phyloP scores from a whole-genome alignment of 2,888 invertebrate species.

The Phasia obesa region DNA sequence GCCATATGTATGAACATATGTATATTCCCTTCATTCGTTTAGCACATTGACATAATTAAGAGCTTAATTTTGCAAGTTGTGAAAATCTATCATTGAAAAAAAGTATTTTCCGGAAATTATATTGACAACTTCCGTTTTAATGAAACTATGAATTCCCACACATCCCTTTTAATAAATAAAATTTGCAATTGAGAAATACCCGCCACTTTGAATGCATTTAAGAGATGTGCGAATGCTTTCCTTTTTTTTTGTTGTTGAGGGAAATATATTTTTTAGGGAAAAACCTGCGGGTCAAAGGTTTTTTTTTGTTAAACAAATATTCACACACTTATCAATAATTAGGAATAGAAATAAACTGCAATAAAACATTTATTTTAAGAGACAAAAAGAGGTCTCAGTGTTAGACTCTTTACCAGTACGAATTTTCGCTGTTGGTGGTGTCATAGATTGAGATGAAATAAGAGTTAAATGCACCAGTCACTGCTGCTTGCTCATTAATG shows the following conservation, averaged over 20 bases:
- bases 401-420: background rate
- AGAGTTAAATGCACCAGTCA: slow-evolving; percentile 17
- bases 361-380: no score
- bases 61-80: slow-evolving; percentile 44
- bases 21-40: slow-evolving; percentile 10
- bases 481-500: slow-evolving; percentile 17
- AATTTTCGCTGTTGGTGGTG: slow-evolving; percentile 47
- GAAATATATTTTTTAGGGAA: slow-evolving; percentile 35
- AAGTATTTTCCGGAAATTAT: slow-evolving; percentile 33
- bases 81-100: slow-evolving; percentile 23
- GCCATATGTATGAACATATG: background rate
- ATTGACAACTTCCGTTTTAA: slow-evolving; percentile 45
- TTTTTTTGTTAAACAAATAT: slow-evolving; percentile 5
- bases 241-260: slow-evolving; percentile 13
- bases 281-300: slow-evolving; percentile 68
- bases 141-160: background rate
- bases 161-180: background rate
- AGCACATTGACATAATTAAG: background rate
- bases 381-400: no score
- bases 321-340: slow-evolving; percentile 34
- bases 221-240: slow-evolving; percentile 52
- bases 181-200: slow-evolving; percentile 25
- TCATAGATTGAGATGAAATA: background rate
- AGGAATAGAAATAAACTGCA: slow-evolving; percentile 19
- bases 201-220: slow-evolving; percentile 19